Evolutionary conservation across 1,140 invertebrate genomes (phyloP), one percentile per base, ranked within the genome.

Genomic region (Monochamus saltuarius): DNA sequence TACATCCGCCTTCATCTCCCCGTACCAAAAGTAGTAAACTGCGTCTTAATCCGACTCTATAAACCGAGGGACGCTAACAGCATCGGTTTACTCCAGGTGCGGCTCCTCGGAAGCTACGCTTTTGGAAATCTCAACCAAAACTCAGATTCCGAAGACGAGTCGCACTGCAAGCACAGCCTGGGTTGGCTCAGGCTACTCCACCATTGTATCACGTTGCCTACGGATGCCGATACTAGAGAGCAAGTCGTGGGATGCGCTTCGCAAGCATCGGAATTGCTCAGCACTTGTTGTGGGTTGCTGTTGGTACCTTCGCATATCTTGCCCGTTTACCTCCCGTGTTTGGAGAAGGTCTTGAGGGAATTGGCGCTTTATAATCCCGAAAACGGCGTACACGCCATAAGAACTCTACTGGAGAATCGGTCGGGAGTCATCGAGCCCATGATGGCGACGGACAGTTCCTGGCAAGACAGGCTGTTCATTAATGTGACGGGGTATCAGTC

Each of bases 21-120:
- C 1, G 85, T 88, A 53, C 90, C 92, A 0, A 86, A 94, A 77
- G 89, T 97, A 4, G 88, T 85, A 3, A 88, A 85, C 51, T 81
- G 82, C 42, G 81, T 86, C 47, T 77, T 85, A 51, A 77, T 91
- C 7, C 79, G 85, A 3, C 78, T 92, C 13, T 92, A 90, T 73
- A 91, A 90, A 73, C 92, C 94, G 1, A 83, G 89, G 22, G 93
- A 95, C 69, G 92, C 89, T 9, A 86, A 87, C 52, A 95, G 90
- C 71, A 89, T 96, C 70, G 93, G 92, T 13, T 78, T 96, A 6
- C 88, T 92, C 64, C 92, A 95, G 75, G 88, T 97, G 51, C 83
- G 87, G n/a, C 77, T 97, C 10, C 78, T 95, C 8, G 93, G 92
- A 0, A 87, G 87, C 49, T 90, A 91, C 35, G 87, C 87, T 8